Percentiles rank a stretch among this genome's conserved stretches.
These are phyloP conservation scores for Lithobates sylvaticus DNA, from an alignment of 2,797 vertebrate species.

Conservation along the genomic window DNA sequence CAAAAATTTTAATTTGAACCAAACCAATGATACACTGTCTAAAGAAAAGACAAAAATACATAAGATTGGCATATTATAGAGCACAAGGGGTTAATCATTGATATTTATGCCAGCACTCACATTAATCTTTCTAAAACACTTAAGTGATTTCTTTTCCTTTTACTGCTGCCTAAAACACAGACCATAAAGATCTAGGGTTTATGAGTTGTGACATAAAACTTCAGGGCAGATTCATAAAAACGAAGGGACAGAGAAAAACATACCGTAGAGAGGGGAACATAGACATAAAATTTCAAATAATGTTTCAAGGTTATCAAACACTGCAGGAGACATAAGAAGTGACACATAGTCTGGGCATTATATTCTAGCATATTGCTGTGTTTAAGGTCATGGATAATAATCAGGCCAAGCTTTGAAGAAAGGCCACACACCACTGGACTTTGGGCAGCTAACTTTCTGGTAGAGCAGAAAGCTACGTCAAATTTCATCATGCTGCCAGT, in stretches of 20 bases:
- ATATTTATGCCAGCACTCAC: slow-evolving; percentile 51
- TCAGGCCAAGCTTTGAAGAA: background rate
- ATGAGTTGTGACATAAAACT: slow-evolving; percentile 64
- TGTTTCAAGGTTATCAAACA: slow-evolving; percentile 60
- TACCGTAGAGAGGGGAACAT: slow-evolving; percentile 47
- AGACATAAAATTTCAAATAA: slow-evolving; percentile 59
- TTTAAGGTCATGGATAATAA: background rate
- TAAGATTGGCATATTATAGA: background rate
- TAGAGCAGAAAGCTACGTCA: background rate
- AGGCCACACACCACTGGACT: background rate
- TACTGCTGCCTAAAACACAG: slow-evolving; percentile 60
- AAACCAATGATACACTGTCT: too few species aligned
- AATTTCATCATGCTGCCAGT: background rate
- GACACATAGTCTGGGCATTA: background rate
- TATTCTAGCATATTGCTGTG: background rate
- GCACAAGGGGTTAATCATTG: slow-evolving; percentile 41
- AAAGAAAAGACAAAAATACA: background rate
- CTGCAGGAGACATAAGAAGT: background rate
- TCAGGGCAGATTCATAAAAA: slow-evolving; percentile 62
- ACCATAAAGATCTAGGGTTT: slow-evolving; percentile 60
- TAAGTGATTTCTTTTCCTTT: slow-evolving; percentile 59
- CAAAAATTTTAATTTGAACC: too few species aligned
- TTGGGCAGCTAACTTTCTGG: background rate
- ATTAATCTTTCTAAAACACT: slow-evolving; percentile 62
- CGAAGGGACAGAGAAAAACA: slow-evolving; percentile 40